phyloP scores from a whole-genome alignment of 2,888 invertebrate species.

The Acleris laterana region DNA sequence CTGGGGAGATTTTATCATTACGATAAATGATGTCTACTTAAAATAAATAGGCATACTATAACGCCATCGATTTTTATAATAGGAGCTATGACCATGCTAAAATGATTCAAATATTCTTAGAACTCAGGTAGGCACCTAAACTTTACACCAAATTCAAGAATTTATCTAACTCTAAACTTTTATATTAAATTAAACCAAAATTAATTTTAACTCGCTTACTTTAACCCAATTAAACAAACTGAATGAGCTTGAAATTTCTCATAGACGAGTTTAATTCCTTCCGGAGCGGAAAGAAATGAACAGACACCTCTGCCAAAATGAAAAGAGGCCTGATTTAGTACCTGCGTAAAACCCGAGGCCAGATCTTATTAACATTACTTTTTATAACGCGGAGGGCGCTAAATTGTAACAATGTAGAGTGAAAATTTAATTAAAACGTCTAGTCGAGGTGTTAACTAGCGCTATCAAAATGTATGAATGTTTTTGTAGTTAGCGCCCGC shows the following conservation, averaged over 20 bases:
- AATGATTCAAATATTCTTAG: background rate
- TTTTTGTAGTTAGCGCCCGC: conserved; percentile 45
- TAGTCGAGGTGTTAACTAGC: conserved; percentile 73
- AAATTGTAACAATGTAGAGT: conserved; percentile 78
- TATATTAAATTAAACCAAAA: conserved; percentile 19
- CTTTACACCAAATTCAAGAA: conserved; percentile 4
- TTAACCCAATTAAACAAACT: conserved; percentile 31
- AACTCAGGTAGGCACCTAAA: conserved; percentile 7
- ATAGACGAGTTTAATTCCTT: conserved; percentile 76
- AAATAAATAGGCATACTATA: background rate
- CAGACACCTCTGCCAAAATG: conserved; percentile 76
- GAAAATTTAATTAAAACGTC: conserved; percentile 80
- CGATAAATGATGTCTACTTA: conserved; percentile 7
- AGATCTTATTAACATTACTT: conserved; percentile 82
- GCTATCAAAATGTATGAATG: conserved; percentile 65
- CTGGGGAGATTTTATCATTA: conserved; percentile 32
- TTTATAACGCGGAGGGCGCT: conserved; percentile 76
- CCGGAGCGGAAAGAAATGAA: conserved; percentile 73
- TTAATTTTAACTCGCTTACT: conserved; percentile 22
- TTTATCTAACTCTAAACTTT: conserved; percentile 19
- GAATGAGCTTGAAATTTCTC: conserved; percentile 63
- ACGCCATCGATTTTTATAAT: background rate
- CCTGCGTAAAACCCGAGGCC: conserved; percentile 70
- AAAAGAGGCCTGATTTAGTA: conserved; percentile 80
- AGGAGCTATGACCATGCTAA: background rate